phyloP scores from a whole-genome alignment of 2,113 vertebrate species.

The Baryphthengus martii region DNA sequence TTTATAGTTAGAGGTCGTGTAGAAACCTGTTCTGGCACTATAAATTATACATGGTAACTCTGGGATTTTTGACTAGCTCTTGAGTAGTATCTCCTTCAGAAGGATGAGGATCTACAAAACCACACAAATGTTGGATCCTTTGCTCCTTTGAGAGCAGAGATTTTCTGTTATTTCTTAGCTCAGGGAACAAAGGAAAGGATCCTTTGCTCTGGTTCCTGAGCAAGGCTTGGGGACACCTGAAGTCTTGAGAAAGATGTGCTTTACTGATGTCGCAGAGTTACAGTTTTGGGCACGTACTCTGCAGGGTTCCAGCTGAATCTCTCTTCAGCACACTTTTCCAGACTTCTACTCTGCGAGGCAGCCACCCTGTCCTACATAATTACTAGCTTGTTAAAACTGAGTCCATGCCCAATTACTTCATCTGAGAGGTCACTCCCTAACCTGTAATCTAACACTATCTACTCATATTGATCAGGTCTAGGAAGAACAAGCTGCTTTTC shows the following conservation, averaged over 20 bases:
- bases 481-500: not conserved
- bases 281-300: accelerated
- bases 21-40: not conserved
- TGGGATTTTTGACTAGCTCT: not conserved
- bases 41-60: not conserved
- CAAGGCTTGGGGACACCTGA: not conserved
- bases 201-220: not conserved
- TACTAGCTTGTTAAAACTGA: conserved; percentile 17
- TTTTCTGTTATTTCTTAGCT: not conserved
- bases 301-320: accelerated
- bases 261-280: not conserved
- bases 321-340: not conserved
- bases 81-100: not conserved
- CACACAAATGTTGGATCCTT: not conserved
- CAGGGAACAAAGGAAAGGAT: not conserved
- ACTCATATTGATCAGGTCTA: not conserved
- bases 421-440: conserved; percentile 9
- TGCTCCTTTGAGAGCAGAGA: not conserved
- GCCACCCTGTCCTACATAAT: not conserved
- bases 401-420: not conserved
- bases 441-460: not conserved
- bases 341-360: not conserved
- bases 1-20: not conserved
- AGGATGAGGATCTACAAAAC: not conserved
- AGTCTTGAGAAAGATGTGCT: not conserved